Evolutionary conservation across 2,113 vertebrate species (phyloP).

Genomic region (Microtus richardsoni): DNA sequence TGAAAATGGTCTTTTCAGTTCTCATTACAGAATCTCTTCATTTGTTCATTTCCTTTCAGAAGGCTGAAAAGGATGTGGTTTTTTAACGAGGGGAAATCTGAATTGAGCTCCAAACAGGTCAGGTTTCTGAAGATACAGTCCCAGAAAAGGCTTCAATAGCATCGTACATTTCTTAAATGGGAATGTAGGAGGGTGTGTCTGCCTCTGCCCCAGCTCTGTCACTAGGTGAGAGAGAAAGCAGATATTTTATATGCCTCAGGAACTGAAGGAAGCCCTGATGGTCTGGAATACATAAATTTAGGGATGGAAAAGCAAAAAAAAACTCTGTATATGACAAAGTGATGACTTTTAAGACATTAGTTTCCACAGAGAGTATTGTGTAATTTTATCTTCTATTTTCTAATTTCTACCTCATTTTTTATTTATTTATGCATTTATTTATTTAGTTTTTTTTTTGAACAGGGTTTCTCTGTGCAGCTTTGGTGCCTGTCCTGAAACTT

Average conservation of each 20-base stretch:
- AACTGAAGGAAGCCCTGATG: not conserved
- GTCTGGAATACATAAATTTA: not conserved
- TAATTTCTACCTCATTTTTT: not conserved
- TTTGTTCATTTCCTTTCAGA: slow-evolving; percentile 59
- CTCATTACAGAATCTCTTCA: slow-evolving; percentile 18
- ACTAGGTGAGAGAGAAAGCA: not conserved
- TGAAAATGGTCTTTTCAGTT: slow-evolving; percentile 50
- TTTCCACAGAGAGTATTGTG: not conserved
- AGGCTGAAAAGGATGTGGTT: slow-evolving; percentile 42
- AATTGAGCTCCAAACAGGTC: slow-evolving; percentile 4
- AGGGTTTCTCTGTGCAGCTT: no score
- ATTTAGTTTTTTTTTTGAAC: no score
- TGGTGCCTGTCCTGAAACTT: no score
- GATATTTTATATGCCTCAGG: not conserved
- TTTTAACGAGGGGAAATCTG: slow-evolving; percentile 21
- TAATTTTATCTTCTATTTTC: not conserved
- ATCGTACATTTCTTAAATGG: not conserved
- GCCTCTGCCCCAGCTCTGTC: not conserved
- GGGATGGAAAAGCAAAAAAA: not conserved
- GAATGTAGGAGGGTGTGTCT: not conserved
- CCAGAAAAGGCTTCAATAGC: not conserved
- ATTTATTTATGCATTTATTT: no score
- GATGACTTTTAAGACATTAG: not conserved
- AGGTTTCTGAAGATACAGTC: slow-evolving; percentile 24
- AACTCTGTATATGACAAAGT: not conserved